A percentile compares a stretch with the other conserved stretches of the same genome.
These are phyloP conservation scores for Lasioglossum pauxillum DNA, from an alignment of 2,888 invertebrate species.

Conservation along the genomic window DNA sequence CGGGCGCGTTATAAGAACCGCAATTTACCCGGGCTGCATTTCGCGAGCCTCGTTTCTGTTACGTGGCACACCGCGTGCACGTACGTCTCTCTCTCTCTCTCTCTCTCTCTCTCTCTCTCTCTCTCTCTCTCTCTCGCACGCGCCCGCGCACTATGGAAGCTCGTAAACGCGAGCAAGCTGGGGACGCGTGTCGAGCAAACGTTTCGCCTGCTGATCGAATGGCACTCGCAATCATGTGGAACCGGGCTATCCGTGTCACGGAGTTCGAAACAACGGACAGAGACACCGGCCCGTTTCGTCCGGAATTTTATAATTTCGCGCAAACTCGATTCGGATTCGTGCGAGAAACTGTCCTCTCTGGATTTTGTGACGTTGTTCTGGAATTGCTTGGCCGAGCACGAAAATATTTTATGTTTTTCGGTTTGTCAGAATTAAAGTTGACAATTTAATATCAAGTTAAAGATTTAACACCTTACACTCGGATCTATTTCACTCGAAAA, in stretches of 20 bases:
- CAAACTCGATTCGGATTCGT: not conserved
- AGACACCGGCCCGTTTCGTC: not conserved
- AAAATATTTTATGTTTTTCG: too few relatives aligned
- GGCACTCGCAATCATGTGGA: constrained; percentile 32
- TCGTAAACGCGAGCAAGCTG: constrained; percentile 50
- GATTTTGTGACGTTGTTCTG: too few relatives aligned
- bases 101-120: too few relatives aligned
- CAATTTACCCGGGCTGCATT: constrained; percentile 66
- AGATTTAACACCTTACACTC: too few relatives aligned
- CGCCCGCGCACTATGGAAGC: not conserved
- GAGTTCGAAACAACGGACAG: not conserved
- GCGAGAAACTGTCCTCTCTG: not conserved
- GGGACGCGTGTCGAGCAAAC: constrained; percentile 37
- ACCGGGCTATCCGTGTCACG: constrained; percentile 36
- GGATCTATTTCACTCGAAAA: too few relatives aligned
- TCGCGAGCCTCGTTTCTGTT: constrained; percentile 56
- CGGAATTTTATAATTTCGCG: not conserved
- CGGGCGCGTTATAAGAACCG: constrained; percentile 53
- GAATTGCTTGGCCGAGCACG: too few relatives aligned
- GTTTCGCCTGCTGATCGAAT: constrained; percentile 53
- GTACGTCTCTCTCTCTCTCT: not conserved
- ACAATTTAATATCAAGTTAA: too few relatives aligned
- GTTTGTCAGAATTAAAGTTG: too few relatives aligned
- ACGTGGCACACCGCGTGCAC: constrained; percentile 28
- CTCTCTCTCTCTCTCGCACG: too few relatives aligned